Base-by-base conservation (phyloP, 2,888 invertebrate genomes). In the Hirtodrosophila alboralis region DNA sequence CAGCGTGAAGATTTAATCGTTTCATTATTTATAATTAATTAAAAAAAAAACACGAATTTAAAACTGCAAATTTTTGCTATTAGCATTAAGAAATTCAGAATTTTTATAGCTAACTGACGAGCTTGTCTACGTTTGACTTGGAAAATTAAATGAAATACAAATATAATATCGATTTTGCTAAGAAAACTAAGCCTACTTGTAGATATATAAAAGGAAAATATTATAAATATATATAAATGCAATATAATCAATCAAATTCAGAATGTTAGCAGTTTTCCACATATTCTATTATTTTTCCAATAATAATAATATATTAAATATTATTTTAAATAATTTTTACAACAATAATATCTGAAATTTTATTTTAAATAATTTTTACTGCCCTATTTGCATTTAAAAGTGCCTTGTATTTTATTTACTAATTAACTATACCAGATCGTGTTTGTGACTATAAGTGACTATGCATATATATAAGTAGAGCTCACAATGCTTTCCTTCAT, bases 371-470 rank as follows among this genome's bases (percentile, higher is more conserved):
- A 12, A 13, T 40, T n/a, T 27, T 4, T 41, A 34, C 30, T 53
- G 38, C 38, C 41, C 47, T 44, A 31, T 52, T 69, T 57, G 63
- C 48, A 38, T 51, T 34, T 72, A 52, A 7, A 44, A 45, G 30
- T 38, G 54, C 38, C 54, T 52, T 60, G 28, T n/a, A n/a, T n/a
- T n/a, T n/a, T n/a, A n/a, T n/a, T n/a, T n/a, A n/a, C n/a, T 76
- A 76, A 76, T 76, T 76, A 84, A 54, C 84, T 73, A 61, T 31
- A 53, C 18, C 56, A 31, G 56, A 76, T 49, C 31, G 34, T 47
- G 21, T 36, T 27, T 45, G 36, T 27, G 23, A 8, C 14, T 40
- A 3, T 28, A n/a, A n/a, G 1, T 4, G 12, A 48, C 49, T 51
- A 23, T 54, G 53, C 27, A 54, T 13, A 43, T 43, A 21, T 21